Base-by-base conservation (phyloP, 2,797 vertebrate genomes). In the Sciurus vulgaris region DNA sequence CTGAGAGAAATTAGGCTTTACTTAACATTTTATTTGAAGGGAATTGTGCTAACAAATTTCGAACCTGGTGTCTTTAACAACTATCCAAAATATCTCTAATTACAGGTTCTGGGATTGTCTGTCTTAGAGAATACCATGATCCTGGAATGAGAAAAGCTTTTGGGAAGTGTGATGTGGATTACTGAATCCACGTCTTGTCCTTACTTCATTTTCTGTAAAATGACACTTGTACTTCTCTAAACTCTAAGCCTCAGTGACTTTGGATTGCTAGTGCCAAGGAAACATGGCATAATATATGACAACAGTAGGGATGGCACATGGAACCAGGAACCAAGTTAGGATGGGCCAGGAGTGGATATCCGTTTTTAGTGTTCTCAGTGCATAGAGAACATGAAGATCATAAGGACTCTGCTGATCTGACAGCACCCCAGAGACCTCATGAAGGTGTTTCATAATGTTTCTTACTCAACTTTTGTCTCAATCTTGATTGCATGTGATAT, bases 71-170 rank as follows among this genome's bases (percentile, higher is more conserved):
- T 47, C 56, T 63, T 17, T 18, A 86, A 35, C 61, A 89, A 41
- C 41, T 89, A 54, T 22, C 35, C 47, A 86, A 33, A 88, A 92
- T 72, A 38, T 13, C 15, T 96, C 89, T 72, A 87, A 86, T 44
- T 85, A 44, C 18, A 91, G 44, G 65, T 30, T 81, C 73, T 82
- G 35, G 54, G 44, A 79, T 65, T 47, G 35, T 89, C 7, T 2
- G 22, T 85, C 13, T 65, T 17, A 30, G 61, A 82, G 69, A 76
- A 63, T 38, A 33, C 11, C 7, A 22, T 4, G 26, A 6, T 26
- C 33, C 15, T 65, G 61, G 51, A 44, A 35, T 15, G 72, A 81
- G 30, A 73, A 61, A 6, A 63, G 20, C 11, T 22, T 74, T 44
- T 49, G 30, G 9, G 12, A 63, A 56, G 54, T 44, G 72, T 82